A percentile compares a stretch with the other conserved stretches of the same genome.
These are phyloP conservation scores for Heteronetta atricapilla DNA, from an alignment of 2,113 vertebrate genomes.

Conservation along the genomic window DNA sequence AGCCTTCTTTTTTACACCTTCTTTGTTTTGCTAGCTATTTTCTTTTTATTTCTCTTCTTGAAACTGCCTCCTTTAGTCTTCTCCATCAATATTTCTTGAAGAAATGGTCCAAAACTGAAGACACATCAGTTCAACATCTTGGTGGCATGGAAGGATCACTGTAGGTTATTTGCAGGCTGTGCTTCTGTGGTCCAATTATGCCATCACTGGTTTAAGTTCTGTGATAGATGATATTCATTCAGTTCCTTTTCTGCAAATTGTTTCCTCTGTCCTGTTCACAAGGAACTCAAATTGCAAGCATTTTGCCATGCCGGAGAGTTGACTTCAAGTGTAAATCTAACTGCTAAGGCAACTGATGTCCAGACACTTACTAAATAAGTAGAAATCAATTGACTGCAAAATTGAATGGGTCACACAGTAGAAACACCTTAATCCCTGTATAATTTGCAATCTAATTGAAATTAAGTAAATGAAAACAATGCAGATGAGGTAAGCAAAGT, in stretches of 20 bases:
- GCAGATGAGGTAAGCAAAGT: constrained; percentile 53
- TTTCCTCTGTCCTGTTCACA: not conserved
- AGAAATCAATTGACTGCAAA: constrained; percentile 69
- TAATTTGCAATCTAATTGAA: constrained; percentile 67
- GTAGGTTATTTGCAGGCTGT: not conserved
- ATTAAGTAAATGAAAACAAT: constrained; percentile 70
- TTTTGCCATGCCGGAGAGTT: not conserved
- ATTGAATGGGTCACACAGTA: constrained; percentile 56
- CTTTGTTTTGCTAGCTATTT: not conserved
- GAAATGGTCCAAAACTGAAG: not conserved
- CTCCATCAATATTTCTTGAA: not conserved
- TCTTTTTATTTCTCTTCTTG: not conserved
- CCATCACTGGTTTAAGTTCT: not conserved
- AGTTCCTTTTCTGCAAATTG: not conserved
- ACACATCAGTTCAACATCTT: not conserved
- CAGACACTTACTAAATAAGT: constrained; percentile 53
- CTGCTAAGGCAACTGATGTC: constrained; percentile 19
- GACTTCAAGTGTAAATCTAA: not conserved
- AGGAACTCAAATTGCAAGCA: not conserved
- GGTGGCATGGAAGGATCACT: not conserved
- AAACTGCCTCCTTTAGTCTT: not conserved
- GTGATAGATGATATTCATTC: not conserved
- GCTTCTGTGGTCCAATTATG: not conserved
- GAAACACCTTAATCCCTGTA: constrained; percentile 62
- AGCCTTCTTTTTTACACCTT: not conserved